Evolutionary conservation across 2,113 vertebrate genomes (phyloP).

Genomic region (Uria lomvia): DNA sequence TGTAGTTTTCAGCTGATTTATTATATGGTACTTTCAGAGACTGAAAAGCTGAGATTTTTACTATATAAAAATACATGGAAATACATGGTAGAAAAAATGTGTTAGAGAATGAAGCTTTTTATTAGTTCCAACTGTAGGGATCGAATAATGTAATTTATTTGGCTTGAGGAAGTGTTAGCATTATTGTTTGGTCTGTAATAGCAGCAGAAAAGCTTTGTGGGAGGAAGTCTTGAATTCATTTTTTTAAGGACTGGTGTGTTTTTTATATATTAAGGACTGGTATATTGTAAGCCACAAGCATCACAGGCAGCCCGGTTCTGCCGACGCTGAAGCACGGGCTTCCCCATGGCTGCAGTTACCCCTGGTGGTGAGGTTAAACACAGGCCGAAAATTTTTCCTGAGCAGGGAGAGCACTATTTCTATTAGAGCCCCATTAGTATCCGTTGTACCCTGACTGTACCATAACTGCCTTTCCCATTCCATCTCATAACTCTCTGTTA

Average conservation of each 20-base stretch:
- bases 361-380: neutral
- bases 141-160: neutral
- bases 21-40: neutral
- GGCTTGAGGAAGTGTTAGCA: neutral
- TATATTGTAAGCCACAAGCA: neutral
- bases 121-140: neutral
- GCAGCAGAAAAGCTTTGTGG: neutral
- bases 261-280: neutral
- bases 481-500: neutral
- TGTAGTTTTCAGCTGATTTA: neutral
- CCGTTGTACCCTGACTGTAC: neutral
- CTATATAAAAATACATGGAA: neutral
- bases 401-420: neutral
- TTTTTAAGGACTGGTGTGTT: neutral
- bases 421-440: neutral
- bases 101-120: neutral
- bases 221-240: neutral
- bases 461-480: neutral
- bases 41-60: neutral
- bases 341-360: neutral
- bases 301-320: neutral
- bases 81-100: neutral
- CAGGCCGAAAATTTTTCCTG: accelerated
- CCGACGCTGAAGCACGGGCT: accelerated
- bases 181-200: neutral